Evolutionary conservation across 2,888 invertebrate genomes (phyloP).

Genomic region (Lobophora halterata): DNA sequence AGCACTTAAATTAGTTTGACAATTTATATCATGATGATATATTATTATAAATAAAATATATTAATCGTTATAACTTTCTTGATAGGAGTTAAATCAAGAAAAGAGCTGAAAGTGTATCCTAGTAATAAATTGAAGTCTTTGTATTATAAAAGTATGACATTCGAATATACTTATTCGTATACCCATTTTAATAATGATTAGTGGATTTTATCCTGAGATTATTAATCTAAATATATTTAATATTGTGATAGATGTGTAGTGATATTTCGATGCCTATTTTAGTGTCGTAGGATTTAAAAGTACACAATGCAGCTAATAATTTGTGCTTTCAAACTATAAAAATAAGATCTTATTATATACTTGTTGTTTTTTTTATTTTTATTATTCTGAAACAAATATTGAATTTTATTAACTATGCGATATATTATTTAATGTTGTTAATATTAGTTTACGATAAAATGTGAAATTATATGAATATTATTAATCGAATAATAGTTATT

Average conservation of each 20-base stretch:
- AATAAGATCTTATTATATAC: slow-evolving; percentile 5
- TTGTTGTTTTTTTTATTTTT: slow-evolving; percentile 15
- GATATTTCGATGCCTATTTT: slow-evolving; percentile 60
- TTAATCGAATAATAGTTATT: no score
- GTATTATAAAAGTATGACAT: slow-evolving; percentile 53
- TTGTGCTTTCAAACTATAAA: slow-evolving; percentile 22
- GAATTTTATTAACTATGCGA: no score
- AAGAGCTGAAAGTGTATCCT: slow-evolving; percentile 64
- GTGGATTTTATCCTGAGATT: slow-evolving; percentile 31
- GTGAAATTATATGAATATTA: no score
- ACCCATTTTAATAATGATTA: slow-evolving; percentile 33
- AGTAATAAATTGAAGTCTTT: slow-evolving; percentile 64
- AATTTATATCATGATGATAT: no score
- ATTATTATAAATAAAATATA: slow-evolving; percentile 5
- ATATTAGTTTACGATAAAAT: no score
- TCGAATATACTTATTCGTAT: slow-evolving; percentile 33
- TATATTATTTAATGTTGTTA: no score
- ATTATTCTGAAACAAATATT: no score
- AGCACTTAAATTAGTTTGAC: no score
- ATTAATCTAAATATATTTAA: slow-evolving; percentile 30
- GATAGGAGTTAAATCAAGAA: slow-evolving; percentile 41
- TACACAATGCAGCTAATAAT: slow-evolving; percentile 14
- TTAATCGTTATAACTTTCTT: slow-evolving; percentile 10
- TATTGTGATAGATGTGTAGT: slow-evolving; percentile 56
- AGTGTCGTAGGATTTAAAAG: slow-evolving; percentile 19